Evolutionary conservation across 2,113 vertebrate genomes (phyloP).

Genomic region (Sphyrna mokarran): DNA sequence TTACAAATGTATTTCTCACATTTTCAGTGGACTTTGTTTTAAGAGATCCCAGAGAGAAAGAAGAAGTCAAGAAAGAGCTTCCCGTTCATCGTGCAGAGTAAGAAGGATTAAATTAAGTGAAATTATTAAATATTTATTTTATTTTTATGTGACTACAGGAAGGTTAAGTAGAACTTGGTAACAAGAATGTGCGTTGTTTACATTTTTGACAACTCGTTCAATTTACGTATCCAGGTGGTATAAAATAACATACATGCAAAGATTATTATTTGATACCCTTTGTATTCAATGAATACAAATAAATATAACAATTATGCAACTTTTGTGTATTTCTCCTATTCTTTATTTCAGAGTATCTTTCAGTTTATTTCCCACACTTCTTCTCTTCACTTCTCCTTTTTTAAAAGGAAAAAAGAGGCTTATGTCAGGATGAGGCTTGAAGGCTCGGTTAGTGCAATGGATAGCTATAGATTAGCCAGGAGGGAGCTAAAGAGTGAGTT

Average conservation of each 20-base stretch:
- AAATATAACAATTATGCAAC: not conserved
- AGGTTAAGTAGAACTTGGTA: not conserved
- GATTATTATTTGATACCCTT: not conserved
- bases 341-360: not conserved
- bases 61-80: constrained; percentile 48
- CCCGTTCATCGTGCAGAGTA: constrained; percentile 73
- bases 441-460: no score
- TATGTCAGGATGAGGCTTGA: no score
- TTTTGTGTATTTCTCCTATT: not conserved
- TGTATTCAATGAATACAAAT: not conserved
- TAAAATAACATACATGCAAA: not conserved
- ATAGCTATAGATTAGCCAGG: no score
- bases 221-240: not conserved
- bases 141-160: not conserved
- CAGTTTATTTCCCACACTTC: not conserved
- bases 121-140: not conserved
- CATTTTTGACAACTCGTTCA: not conserved
- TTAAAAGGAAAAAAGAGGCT: no score
- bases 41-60: constrained; percentile 57
- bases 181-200: not conserved
- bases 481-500: no score
- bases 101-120: constrained; percentile 40
- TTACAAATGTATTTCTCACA: constrained; percentile 38
- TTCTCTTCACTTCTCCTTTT: no score
- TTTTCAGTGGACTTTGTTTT: constrained; percentile 76